Base-by-base conservation (phyloP, 2,113 vertebrate genomes). In the Corydoras maculifer region DNA sequence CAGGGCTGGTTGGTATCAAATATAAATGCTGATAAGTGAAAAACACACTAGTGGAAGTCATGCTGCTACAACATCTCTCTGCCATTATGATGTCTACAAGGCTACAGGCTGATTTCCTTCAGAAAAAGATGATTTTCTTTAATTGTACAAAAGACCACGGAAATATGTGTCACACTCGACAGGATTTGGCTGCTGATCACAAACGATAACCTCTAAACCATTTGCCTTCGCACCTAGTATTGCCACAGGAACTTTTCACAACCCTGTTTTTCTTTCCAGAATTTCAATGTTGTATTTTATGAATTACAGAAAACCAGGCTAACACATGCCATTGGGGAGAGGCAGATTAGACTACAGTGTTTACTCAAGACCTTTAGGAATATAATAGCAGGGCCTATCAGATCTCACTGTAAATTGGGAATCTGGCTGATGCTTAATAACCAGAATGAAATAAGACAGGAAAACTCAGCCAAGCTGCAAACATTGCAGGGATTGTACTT, bases 221-320 rank as follows among this genome's bases (percentile, higher is more conserved):
- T 43, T 43, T 43, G 35, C 7, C 35, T 43, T 43, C 7, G 4
- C 35, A 43, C 4, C 35, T 8, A 43, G 35, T 8, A 43, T 43
- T 8, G 35, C 2, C 1, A 43, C 35, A 43, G 35, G 4, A 43
- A 43, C 35, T 43, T 43, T 43, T 43, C 35, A 43, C 35, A 43
- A 43, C 7, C 35, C 35, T 8, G 7, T 43, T 43, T 43, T 43
- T 43, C 35, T 8, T 43, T 43, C 35, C 4, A 43, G 35, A 43
- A 43, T 43, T 8, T 43, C 7, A 43, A 43, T 43, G 4, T 69
- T 68, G 55, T 43, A 18, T 65, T 79, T 60, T 14, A 66, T 50
- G 61, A 77, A 82, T 78, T 77, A 51, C 74, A 74, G 77, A 76
- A 84, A 86, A 80, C 57, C 65, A 66, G 79, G 77, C 83, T 76